These are phyloP conservation scores for Spodoptera exigua DNA, from an alignment of 2,888 invertebrate species.

Conservation along the genomic window DNA sequence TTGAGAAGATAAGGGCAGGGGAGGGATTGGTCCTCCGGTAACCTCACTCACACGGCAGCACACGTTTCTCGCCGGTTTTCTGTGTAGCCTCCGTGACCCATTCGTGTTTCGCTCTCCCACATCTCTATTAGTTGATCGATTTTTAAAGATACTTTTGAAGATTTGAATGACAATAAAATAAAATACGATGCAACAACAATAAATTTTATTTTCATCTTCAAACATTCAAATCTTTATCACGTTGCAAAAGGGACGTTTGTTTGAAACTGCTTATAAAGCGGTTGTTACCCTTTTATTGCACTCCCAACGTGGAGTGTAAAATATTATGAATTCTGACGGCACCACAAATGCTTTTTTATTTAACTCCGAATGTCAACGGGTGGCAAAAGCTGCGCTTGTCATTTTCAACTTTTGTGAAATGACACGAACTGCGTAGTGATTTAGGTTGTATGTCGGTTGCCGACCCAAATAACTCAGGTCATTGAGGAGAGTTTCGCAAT, in stretches of 20 bases:
- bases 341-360: conserved; percentile 23
- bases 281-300: conserved; percentile 30
- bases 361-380: background rate
- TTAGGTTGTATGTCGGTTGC: conserved; percentile 29
- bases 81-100: too few species aligned
- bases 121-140: too few species aligned
- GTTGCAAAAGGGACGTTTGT: conserved; percentile 2
- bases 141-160: too few species aligned
- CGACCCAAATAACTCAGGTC: conserved; percentile 32
- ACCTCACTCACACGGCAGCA: too few species aligned
- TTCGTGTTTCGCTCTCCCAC: too few species aligned
- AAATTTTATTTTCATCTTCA: conserved; percentile 3
- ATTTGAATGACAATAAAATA: too few species aligned
- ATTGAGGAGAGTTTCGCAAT: conserved; percentile 17
- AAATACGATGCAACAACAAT: too few species aligned
- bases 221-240: conserved; percentile 6
- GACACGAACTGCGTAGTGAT: conserved; percentile 17
- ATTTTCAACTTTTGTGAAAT: conserved; percentile 24
- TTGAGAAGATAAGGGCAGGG: too few species aligned
- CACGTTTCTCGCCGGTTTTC: too few species aligned
- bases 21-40: too few species aligned
- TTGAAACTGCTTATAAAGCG: conserved; percentile 20
- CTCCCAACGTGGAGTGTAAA: conserved; percentile 23
- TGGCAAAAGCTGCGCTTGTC: conserved; percentile 18
- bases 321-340: conserved; percentile 29